Base-by-base conservation (phyloP, 2,113 vertebrate species). In the Eptesicus fuscus region DNA sequence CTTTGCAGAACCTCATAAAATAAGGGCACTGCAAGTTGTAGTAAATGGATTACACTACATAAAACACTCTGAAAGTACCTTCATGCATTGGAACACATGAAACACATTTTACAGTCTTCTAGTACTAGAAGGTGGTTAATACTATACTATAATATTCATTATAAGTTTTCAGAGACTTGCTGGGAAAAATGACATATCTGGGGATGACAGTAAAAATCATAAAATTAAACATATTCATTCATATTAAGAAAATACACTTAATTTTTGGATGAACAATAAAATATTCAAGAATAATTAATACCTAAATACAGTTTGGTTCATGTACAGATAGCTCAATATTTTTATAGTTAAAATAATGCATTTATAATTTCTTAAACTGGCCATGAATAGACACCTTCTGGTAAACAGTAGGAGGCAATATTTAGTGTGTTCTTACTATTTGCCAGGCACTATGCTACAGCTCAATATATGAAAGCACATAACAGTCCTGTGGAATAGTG, bases 1-100 rank as follows among this genome's bases (percentile, higher is more conserved):
- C 71, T 76, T 93, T 73, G 17, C 40, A 87, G 51, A 96, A 90
- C 7, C 47, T 97, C 67, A 90, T 90, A 95, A 98, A 98, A 93
- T 20, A 95, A 74, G 69, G 40, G 0, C 51, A 83, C 42, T 61
- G 86, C 9, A 77, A 63, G 56, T 93, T 78, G 93, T 94, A 76
- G 51, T 91, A 97, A 97, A 93, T 93, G 13, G 14, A 90, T 93
- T 85, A n/a, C 89, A 69, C 80, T 93, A 88, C 83, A 93, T 71
- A 91, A 86, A 96, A 88, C 74, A 96, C 40, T 77, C 44, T 16
- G 69, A 71, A 97, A 93, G 59, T 77, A 96, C 73, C 65, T 63
- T 92, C 77, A 96, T 80, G 79, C 47, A 94, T 2, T 47, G 53
- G 84, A 95, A 97, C 6, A 79, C 47, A 82, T n/a, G 12, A 40